A percentile compares a stretch with the other conserved stretches of the same genome.
Evolutionary conservation across 2,888 invertebrate species (phyloP).

Genomic region (Cephus sareptanus): DNA sequence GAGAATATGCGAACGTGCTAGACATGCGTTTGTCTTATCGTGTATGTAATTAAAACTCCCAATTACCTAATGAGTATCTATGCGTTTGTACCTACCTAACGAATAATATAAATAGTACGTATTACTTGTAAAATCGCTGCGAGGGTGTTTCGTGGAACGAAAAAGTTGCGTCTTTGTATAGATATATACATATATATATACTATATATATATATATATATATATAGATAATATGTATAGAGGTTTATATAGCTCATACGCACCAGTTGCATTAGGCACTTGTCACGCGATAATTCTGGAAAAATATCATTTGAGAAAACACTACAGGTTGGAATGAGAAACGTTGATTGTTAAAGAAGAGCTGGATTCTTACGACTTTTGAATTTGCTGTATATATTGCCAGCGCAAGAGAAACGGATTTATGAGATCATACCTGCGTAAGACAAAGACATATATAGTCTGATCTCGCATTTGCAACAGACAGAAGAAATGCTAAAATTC

Average conservation of each 20-base stretch:
- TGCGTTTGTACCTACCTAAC: slow-evolving; percentile 56
- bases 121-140: slow-evolving; percentile 47
- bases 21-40: slow-evolving; percentile 30
- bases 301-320: neutral
- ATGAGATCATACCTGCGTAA: neutral
- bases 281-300: neutral
- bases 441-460: neutral
- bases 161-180: slow-evolving; percentile 61
- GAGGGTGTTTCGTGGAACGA: slow-evolving; percentile 50
- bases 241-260: neutral
- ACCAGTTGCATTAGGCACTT: neutral
- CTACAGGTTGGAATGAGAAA: neutral
- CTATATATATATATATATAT: slow-evolving; percentile 17
- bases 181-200: slow-evolving; percentile 27
- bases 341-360: neutral
- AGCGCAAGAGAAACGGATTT: neutral
- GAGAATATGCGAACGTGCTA: slow-evolving; percentile 22
- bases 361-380: neutral
- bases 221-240: slow-evolving; percentile 42
- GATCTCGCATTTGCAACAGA: neutral
- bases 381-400: neutral
- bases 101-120: slow-evolving; percentile 36
- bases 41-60: slow-evolving; percentile 36
- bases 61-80: slow-evolving; percentile 35
- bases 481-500: neutral